A percentile compares a stretch with the other conserved stretches of the same genome.
phyloP scores from a whole-genome alignment of 2,888 invertebrate genomes.

The Napeogenes sylphis region DNA sequence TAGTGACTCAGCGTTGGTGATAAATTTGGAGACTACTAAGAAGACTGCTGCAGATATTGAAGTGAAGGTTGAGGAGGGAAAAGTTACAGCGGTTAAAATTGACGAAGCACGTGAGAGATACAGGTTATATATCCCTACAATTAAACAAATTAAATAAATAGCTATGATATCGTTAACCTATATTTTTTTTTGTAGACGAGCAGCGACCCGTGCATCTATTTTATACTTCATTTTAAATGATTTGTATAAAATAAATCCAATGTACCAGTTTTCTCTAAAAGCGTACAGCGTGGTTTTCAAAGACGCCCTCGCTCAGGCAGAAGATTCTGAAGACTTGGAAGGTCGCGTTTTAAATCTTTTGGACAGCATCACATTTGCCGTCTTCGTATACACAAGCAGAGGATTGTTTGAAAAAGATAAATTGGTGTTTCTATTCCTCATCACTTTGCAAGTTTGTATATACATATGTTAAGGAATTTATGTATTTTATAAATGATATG shows the following conservation, averaged over 20 bases:
- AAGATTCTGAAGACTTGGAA: conserved; percentile 82
- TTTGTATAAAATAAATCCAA: conserved; percentile 92
- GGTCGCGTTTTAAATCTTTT: conserved; percentile 86
- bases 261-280: conserved; percentile 97
- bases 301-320: conserved; percentile 86
- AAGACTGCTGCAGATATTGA: conserved; percentile 94
- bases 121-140: conserved; percentile 53
- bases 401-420: conserved; percentile 96
- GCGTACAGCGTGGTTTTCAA: conserved; percentile 95
- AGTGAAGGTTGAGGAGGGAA: conserved; percentile 90
- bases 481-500: neutral
- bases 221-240: conserved; percentile 96
- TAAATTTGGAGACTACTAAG: conserved; percentile 95
- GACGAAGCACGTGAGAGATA: conserved; percentile 95
- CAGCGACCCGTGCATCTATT: conserved; percentile 91
- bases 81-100: conserved; percentile 89
- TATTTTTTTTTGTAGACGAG: conserved; percentile 70
- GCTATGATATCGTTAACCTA: too few species aligned
- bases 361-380: conserved; percentile 91
- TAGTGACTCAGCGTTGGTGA: conserved; percentile 92
- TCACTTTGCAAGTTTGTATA: conserved; percentile 84
- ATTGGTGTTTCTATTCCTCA: conserved; percentile 91
- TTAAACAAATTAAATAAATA: neutral
- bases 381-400: conserved; percentile 91
- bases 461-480: too few species aligned